Evolutionary conservation across 53 echinoderm and acorn worm species (phyloP).

Genomic region (Stichopus horrens): DNA sequence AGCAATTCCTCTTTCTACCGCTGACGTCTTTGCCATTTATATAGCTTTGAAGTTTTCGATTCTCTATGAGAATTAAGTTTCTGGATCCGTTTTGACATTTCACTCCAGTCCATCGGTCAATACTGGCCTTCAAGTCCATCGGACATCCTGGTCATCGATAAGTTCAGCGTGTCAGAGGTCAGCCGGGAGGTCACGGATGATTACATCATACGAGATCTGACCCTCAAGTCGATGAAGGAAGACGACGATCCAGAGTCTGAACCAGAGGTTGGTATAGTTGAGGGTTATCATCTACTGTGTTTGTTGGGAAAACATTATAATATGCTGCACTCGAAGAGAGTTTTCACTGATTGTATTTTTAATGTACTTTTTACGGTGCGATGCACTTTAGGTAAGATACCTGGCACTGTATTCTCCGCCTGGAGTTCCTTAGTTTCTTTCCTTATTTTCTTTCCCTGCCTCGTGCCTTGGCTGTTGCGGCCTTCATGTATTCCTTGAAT

Average conservation of each 20-base stretch:
- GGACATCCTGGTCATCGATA: slow-evolving; percentile 26
- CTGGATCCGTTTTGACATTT: too few relatives aligned
- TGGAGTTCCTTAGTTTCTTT: too few relatives aligned
- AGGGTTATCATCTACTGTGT: not conserved
- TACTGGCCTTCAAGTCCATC: slow-evolving; percentile 41
- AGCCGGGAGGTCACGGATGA: not conserved
- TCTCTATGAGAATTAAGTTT: too few relatives aligned
- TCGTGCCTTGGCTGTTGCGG: too few relatives aligned
- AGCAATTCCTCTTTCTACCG: too few relatives aligned
- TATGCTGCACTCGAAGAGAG: not conserved
- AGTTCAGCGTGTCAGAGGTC: slow-evolving; percentile 3
- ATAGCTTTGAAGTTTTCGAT: too few relatives aligned
- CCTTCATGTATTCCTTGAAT: too few relatives aligned
- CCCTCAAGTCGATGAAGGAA: slow-evolving; percentile 33
- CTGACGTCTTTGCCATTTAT: too few relatives aligned
- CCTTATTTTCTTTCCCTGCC: too few relatives aligned
- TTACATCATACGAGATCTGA: slow-evolving; percentile 24
- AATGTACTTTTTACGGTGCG: not conserved
- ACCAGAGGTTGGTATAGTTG: slow-evolving; percentile 23
- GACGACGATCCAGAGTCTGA: slow-evolving; percentile 38
- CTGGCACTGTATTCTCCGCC: too few relatives aligned
- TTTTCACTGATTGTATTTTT: not conserved
- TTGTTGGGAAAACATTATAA: not conserved
- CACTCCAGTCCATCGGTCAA: slow-evolving; percentile 33
- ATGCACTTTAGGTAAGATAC: not conserved